Evolutionary conservation across 1,140 invertebrate species (phyloP).

Genomic region (Zaprionus tsacasi): DNA sequence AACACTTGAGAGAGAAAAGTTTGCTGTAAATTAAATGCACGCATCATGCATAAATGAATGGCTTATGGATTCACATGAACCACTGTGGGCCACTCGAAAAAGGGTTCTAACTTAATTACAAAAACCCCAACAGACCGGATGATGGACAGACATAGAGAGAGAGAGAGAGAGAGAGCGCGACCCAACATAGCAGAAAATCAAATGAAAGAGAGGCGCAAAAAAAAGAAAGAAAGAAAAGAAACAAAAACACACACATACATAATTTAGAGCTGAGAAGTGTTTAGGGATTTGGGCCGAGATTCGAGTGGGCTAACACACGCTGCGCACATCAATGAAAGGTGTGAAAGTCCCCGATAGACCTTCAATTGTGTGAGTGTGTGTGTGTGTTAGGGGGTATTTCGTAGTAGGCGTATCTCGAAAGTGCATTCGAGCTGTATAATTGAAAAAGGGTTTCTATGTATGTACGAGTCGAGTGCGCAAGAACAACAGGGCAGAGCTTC

Average conservation of each 20-base stretch:
- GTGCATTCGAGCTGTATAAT: conserved; percentile 75
- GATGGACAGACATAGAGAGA: conserved; percentile 13
- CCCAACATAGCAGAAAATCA: conserved; percentile 67
- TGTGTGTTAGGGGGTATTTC: too few relatives aligned
- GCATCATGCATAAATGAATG: conserved; percentile 52
- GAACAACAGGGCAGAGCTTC: conserved; percentile 45
- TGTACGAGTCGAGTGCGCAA: conserved; percentile 25
- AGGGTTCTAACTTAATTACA: conserved; percentile 74
- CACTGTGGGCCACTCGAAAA: conserved; percentile 51
- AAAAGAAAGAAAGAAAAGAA: background rate
- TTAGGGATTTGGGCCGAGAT: conserved; percentile 40
- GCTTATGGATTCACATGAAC: conserved; percentile 40
- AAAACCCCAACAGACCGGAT: conserved; percentile 46
- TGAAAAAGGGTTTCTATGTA: conserved; percentile 69
- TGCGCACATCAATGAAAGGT: conserved; percentile 53
- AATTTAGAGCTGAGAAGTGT: conserved; percentile 19
- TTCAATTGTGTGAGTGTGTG: conserved; percentile 27
- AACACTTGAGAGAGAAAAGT: conserved; percentile 61
- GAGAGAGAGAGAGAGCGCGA: conserved; percentile 4
- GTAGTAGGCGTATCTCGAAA: conserved; percentile 34
- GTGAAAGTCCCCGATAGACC: conserved; percentile 47
- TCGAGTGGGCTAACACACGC: conserved; percentile 53
- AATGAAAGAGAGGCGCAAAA: conserved; percentile 33
- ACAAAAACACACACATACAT: conserved; percentile 7
- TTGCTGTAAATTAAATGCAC: conserved; percentile 65